Conservation (phyloP, 1,140 invertebrate species). For the Monomorium pharaonis region DNA sequence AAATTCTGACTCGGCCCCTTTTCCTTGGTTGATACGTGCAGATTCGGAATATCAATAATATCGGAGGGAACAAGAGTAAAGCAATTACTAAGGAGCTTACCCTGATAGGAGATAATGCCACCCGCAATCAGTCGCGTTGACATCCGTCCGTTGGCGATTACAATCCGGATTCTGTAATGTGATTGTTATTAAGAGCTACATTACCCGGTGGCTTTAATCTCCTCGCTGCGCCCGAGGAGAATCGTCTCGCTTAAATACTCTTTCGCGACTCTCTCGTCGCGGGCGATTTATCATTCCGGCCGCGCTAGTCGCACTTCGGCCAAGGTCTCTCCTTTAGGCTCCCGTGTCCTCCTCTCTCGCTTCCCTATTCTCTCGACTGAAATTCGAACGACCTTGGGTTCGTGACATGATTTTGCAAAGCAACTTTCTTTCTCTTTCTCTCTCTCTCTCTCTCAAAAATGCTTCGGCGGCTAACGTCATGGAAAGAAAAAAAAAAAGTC, state of each 20-base stretch:
- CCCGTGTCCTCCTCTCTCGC: not conserved
- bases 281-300: constrained; percentile 76
- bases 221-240: constrained; percentile 67
- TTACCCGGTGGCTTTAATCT: constrained; percentile 48
- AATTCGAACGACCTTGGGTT: constrained; percentile 63
- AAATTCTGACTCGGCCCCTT: not conserved
- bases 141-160: constrained; percentile 3
- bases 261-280: constrained; percentile 65
- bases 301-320: constrained; percentile 68
- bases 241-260: constrained; percentile 79
- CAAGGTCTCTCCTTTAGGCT: constrained; percentile 61
- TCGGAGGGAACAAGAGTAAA: not conserved
- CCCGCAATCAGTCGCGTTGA: constrained; percentile 33
- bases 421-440: constrained; percentile 16
- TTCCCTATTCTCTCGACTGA: constrained; percentile 2
- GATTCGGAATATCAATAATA: not conserved
- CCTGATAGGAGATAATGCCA: not conserved
- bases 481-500: not conserved
- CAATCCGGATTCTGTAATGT: constrained; percentile 62
- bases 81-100: not conserved
- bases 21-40: not conserved
- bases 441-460: constrained; percentile 36
- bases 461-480: not conserved
- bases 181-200: constrained; percentile 57
- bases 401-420: constrained; percentile 33